Evolutionary conservation across 2,797 vertebrate species (phyloP).

Genomic region (Diplodus sargus): DNA sequence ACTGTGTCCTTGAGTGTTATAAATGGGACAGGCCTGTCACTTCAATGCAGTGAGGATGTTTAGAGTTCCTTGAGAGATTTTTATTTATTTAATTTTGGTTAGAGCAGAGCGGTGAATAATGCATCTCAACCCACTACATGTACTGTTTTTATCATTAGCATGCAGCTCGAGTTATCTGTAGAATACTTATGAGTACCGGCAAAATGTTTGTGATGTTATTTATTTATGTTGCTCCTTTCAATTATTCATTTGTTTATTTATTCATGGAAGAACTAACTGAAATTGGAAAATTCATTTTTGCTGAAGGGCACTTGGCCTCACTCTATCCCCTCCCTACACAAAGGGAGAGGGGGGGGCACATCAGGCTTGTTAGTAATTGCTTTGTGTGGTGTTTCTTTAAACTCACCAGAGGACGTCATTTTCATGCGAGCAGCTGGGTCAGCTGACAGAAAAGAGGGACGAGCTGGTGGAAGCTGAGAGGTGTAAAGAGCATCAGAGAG

Average conservation of each 20-base stretch:
- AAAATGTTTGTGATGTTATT: slow-evolving; percentile 91
- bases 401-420: slow-evolving; percentile 79
- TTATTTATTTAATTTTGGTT: slow-evolving; percentile 81
- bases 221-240: slow-evolving; percentile 90
- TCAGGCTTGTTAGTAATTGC: slow-evolving; percentile 85
- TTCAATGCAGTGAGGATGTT: slow-evolving; percentile 79
- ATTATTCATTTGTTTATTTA: slow-evolving; percentile 93
- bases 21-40: slow-evolving; percentile 84
- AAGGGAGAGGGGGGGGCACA: slow-evolving; percentile 71
- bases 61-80: slow-evolving; percentile 80
- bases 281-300: slow-evolving; percentile 91
- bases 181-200: slow-evolving; percentile 86
- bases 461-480: slow-evolving; percentile 42
- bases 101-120: slow-evolving; percentile 83
- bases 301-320: slow-evolving; percentile 86
- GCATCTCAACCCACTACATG: slow-evolving; percentile 81
- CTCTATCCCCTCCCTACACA: slow-evolving; percentile 72
- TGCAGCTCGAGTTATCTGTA: slow-evolving; percentile 84
- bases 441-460: slow-evolving; percentile 57
- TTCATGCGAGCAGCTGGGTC: slow-evolving; percentile 77
- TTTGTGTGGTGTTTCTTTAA: slow-evolving; percentile 81
- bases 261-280: slow-evolving; percentile 89
- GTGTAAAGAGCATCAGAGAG: slow-evolving; percentile 42
- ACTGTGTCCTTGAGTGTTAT: slow-evolving; percentile 77
- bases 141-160: slow-evolving; percentile 88